Evolutionary conservation across 2,797 vertebrate genomes (phyloP).

Genomic region (Phylloscopus collybita): DNA sequence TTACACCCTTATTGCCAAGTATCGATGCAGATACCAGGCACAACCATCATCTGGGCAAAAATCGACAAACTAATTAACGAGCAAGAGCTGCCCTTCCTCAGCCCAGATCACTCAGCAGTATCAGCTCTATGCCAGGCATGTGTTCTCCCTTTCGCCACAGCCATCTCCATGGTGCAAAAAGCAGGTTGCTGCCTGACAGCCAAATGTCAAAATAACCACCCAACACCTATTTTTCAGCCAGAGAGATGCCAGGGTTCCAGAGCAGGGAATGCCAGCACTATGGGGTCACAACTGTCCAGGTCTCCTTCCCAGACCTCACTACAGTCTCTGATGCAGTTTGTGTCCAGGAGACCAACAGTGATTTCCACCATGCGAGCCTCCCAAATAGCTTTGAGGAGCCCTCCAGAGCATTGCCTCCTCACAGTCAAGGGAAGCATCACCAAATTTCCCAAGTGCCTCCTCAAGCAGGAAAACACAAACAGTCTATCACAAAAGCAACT

Average conservation of each 20-base stretch:
- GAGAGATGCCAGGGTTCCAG: background rate
- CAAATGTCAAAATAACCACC: background rate
- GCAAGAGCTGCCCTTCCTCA: background rate
- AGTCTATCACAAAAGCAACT: background rate
- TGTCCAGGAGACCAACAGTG: background rate
- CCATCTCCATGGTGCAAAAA: background rate
- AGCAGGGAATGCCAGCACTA: background rate
- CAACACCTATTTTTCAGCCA: background rate
- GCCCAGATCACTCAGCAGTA: background rate
- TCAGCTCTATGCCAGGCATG: background rate
- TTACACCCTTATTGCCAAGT: background rate
- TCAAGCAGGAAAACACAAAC: background rate
- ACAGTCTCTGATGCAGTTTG: background rate
- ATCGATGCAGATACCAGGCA: background rate
- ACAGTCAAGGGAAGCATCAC: background rate
- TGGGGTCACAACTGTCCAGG: background rate
- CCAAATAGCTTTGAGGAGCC: background rate
- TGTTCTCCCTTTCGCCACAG: background rate
- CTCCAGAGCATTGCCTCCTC: background rate
- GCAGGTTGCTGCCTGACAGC: background rate
- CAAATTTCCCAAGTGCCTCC: background rate
- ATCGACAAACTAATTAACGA: background rate
- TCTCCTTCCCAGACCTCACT: background rate
- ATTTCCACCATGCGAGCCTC: background rate
- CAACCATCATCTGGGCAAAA: background rate